Conservation (phyloP, 2,888 invertebrate genomes). For the Drosophila buzzatii region DNA sequence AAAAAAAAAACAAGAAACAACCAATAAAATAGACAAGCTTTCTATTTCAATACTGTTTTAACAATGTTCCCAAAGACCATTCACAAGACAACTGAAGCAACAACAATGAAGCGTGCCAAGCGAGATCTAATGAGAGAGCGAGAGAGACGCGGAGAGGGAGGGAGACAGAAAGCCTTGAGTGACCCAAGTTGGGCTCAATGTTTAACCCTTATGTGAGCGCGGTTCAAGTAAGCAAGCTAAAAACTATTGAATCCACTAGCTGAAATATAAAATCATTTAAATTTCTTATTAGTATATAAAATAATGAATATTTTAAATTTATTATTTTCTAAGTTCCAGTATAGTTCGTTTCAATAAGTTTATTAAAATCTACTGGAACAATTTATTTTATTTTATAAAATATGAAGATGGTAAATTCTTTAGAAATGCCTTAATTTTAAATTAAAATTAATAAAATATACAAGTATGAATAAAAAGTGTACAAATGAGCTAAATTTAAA, state of each 20-base stretch:
- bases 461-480: no score
- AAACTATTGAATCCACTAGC: background rate
- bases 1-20: constrained; percentile 1
- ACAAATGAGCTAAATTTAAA: no score
- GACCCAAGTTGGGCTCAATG: background rate
- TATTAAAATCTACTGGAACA: no score
- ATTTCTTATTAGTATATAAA: background rate
- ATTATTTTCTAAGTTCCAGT: no score
- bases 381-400: no score
- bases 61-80: constrained; percentile 45
- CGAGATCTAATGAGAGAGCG: no score
- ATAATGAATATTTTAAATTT: no score
- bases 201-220: constrained; percentile 53
- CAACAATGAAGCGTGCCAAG: constrained; percentile 53
- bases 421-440: no score
- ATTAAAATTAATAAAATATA: no score
- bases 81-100: constrained; percentile 32
- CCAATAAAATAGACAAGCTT: constrained; percentile 62
- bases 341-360: no score
- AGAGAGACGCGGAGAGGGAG: background rate
- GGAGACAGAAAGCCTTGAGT: background rate
- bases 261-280: background rate
- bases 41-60: constrained; percentile 65
- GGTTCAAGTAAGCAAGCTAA: background rate
- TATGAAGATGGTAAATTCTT: no score